These are phyloP conservation scores for Pterocles orientalis DNA, from an alignment of 2,113 vertebrate genomes.

Conservation along the genomic window DNA sequence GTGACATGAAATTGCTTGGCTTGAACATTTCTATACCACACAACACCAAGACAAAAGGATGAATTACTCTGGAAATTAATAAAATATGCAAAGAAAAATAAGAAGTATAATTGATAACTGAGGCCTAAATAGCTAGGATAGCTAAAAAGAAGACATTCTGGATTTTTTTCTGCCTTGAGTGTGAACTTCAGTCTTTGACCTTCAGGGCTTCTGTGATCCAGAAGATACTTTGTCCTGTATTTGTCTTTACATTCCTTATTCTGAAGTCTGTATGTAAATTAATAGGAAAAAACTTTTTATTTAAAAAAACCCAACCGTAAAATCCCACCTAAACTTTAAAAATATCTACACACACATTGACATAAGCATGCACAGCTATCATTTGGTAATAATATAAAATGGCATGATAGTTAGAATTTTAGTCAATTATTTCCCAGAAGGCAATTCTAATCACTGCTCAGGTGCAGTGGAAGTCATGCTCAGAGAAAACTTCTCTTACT, in stretches of 20 bases:
- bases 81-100: not conserved
- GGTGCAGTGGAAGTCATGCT: not conserved
- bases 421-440: not conserved
- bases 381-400: not conserved
- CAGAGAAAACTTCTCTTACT: not conserved
- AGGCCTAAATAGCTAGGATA: not conserved
- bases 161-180: not conserved
- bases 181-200: not conserved
- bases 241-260: not conserved
- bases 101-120: not conserved
- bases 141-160: not conserved
- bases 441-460: not conserved
- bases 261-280: not conserved
- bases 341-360: not conserved
- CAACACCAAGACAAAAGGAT: not conserved
- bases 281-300: not conserved
- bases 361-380: not conserved
- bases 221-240: not conserved
- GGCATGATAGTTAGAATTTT: not conserved
- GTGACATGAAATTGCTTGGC: not conserved
- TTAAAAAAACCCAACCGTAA: not conserved
- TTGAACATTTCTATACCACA: not conserved
- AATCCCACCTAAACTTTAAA: not conserved
- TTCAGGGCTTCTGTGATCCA: not conserved
- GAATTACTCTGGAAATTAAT: not conserved